Conservation (phyloP, 1,140 invertebrate genomes). For the Cotesia typhae region DNA sequence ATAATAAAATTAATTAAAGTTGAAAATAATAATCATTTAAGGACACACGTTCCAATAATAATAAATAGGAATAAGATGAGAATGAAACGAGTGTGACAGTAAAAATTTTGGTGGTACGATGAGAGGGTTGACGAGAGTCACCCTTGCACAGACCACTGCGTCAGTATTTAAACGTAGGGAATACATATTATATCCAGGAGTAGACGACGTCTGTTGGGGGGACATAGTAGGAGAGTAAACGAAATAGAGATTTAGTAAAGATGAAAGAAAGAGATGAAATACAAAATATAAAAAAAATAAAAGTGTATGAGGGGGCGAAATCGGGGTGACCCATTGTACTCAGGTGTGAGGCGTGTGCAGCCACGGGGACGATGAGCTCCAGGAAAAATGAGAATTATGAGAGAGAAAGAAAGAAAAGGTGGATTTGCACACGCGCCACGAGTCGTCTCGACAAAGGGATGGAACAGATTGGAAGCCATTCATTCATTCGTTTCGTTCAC, state of each 20-base stretch:
- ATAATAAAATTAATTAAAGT: not conserved
- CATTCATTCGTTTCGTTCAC: constrained; percentile 47
- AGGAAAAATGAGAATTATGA: constrained; percentile 27
- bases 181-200: not conserved
- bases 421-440: constrained; percentile 66
- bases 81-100: constrained; percentile 16
- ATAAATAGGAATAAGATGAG: constrained; percentile 20
- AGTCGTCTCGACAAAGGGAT: constrained; percentile 60
- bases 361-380: constrained; percentile 39
- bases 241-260: not conserved
- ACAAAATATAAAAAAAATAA: constrained; percentile 13
- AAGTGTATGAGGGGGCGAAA: constrained; percentile 28
- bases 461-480: constrained; percentile 60
- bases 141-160: constrained; percentile 22
- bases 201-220: constrained; percentile 1
- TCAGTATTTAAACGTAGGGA: constrained; percentile 39
- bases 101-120: constrained; percentile 15
- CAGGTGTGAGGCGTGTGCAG: constrained; percentile 57
- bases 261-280: constrained; percentile 9
- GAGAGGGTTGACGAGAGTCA: constrained; percentile 33
- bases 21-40: not conserved
- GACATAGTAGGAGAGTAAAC: not conserved
- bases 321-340: constrained; percentile 52
- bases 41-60: constrained; percentile 1
- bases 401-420: constrained; percentile 43